Evolutionary conservation across 2,888 invertebrate genomes (phyloP).

Genomic region (Mythimna pallens): DNA sequence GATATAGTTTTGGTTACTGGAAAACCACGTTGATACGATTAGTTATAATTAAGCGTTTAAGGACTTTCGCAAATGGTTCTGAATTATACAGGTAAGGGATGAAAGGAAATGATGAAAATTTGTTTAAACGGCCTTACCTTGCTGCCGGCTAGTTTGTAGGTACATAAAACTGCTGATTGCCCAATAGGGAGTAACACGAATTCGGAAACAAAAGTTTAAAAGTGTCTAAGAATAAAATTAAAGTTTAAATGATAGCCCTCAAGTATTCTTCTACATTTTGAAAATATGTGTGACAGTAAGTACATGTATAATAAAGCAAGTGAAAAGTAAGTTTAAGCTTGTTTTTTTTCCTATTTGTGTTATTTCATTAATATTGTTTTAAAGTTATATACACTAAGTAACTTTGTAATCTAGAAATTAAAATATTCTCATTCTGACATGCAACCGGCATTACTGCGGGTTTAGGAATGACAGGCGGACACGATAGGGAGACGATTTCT

Average conservation of each 20-base stretch:
- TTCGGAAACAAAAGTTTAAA: slow-evolving; percentile 29
- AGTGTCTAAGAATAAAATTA: neutral
- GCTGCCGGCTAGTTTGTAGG: slow-evolving; percentile 11
- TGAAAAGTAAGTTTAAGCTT: neutral
- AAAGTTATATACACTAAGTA: neutral
- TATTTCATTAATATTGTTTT: neutral
- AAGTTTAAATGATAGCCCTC: neutral
- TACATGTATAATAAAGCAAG: too few relatives aligned
- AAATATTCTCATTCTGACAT: slow-evolving; percentile 49
- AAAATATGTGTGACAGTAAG: too few relatives aligned
- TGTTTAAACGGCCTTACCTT: slow-evolving; percentile 8
- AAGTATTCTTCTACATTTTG: too few relatives aligned
- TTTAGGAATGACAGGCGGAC: slow-evolving; percentile 68
- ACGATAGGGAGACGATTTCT: slow-evolving; percentile 67
- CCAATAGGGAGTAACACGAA: slow-evolving; percentile 32
- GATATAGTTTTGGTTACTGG: too few relatives aligned
- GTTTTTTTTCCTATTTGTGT: neutral
- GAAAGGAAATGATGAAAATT: slow-evolving; percentile 2
- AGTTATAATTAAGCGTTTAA: neutral
- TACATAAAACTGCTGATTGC: slow-evolving; percentile 42
- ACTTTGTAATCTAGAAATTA: neutral
- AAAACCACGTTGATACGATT: neutral
- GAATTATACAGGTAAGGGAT: neutral
- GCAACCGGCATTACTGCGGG: slow-evolving; percentile 63
- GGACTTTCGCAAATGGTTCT: neutral